Evolutionary conservation across 2,888 invertebrate genomes (phyloP), one percentile per base, ranked within the genome.

Genomic region (Phorcus lineatus): DNA sequence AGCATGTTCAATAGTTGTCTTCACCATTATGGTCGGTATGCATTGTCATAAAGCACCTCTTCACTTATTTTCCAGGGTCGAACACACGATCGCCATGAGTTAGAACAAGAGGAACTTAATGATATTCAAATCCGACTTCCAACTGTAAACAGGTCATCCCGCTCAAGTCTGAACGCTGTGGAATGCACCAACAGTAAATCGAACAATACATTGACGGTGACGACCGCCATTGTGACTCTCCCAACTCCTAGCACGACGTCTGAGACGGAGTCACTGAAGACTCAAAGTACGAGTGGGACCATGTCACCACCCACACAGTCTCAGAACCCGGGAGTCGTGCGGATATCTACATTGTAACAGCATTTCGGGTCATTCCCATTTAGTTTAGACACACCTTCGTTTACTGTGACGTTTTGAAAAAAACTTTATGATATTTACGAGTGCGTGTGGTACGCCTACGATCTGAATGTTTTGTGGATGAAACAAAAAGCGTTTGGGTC

Each of bases 91-190:
- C 80, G 78, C 22, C 82, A 84, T 54, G 86, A 87, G 36, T 81
- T 84, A 19, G 89, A 88, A 36, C 88, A 88, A 31, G 90, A 91
- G 75, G 91, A 91, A 79, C 80, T 91, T 80, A 91, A 91, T 83
- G 91, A 91, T 83, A 88, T 91, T 57, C 90, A 90, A 83, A 90
- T 91, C 53, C 87, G 90, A 77, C 84, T 90, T 74, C 91, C 91
- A 19, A 86, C 89, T 28, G 79, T 86, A 31, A 87, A 90, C 80
- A 83, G 90, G 24, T 86, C 89, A 0, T 90, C 91, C 7, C 82
- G 90, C 52, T 90, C 91, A 40, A 91, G 90, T 77, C 87, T 91
- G 57, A 86, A 87, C 80, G 79, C 79, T 17, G 77, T 81, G 36
- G 81, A 81, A 52, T 78, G 86, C 70, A 83, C 82, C 76, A 88